phyloP scores from a whole-genome alignment of 2,888 invertebrate genomes.

The Lithophane semibrunnea region DNA sequence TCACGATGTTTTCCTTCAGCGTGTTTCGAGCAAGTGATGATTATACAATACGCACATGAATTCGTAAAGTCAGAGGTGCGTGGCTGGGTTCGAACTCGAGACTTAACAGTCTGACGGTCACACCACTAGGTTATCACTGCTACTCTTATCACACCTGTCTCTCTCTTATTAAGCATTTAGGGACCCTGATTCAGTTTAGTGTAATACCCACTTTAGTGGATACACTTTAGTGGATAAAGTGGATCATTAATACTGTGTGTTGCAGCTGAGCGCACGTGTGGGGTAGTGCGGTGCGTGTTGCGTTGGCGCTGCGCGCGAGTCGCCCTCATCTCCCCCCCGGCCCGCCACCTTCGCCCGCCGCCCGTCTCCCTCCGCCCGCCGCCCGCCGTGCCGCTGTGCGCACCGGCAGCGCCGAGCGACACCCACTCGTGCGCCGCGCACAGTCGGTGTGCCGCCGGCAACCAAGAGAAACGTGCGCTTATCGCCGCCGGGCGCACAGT shows the following conservation, averaged over 20 bases:
- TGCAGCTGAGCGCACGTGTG: neutral
- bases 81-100: no score
- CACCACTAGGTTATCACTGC: no score
- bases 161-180: no score
- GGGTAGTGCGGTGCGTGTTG: neutral
- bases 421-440: constrained; percentile 31
- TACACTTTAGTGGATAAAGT: no score
- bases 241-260: neutral
- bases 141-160: no score
- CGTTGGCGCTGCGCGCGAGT: constrained; percentile 5
- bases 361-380: neutral
- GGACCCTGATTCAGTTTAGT: no score
- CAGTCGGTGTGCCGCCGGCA: constrained; percentile 68
- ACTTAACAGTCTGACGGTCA: no score
- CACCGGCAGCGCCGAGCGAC: constrained; percentile 28
- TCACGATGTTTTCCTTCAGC: no score
- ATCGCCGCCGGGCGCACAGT: constrained; percentile 25
- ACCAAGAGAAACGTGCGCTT: constrained; percentile 48
- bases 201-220: no score
- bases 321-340: neutral
- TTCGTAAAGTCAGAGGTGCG: no score
- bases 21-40: no score
- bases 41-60: no score
- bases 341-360: neutral
- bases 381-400: neutral